Percentiles rank a stretch among this genome's conserved stretches.
Conservation (phyloP, 1,140 invertebrate species). For the Micrasema longulum region DNA sequence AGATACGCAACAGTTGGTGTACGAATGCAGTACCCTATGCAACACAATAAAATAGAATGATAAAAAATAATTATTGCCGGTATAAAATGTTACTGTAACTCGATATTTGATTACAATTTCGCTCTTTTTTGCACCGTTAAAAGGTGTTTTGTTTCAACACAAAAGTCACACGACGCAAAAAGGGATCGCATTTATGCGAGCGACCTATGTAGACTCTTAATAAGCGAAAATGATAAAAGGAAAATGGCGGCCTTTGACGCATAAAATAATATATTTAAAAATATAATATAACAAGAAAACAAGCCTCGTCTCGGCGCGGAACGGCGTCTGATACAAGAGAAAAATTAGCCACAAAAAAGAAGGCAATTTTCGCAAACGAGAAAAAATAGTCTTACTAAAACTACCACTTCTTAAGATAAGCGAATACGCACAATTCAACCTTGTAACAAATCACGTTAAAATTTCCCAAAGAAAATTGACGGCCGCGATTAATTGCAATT, state of each 20-base stretch:
- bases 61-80: too few species aligned
- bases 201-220: too few species aligned
- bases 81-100: background rate
- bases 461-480: too few species aligned
- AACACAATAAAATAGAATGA: too few species aligned
- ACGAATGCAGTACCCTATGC: too few species aligned
- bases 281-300: conserved; percentile 32
- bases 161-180: background rate
- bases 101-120: conserved; percentile 12
- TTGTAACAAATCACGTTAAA: too few species aligned
- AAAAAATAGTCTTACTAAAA: too few species aligned
- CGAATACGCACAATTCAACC: too few species aligned
- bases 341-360: conserved; percentile 17
- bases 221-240: conserved; percentile 33
- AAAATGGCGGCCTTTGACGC: conserved; percentile 44
- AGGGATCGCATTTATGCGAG: background rate
- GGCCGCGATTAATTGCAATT: too few species aligned
- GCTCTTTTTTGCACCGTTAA: conserved; percentile 17
- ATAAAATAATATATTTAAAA: conserved; percentile 47
- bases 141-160: conserved; percentile 13
- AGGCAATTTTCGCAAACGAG: too few species aligned
- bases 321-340: conserved; percentile 50
- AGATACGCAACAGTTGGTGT: too few species aligned
- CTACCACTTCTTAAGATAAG: too few species aligned
- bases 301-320: conserved; percentile 31